Percentiles rank a stretch among this genome's conserved stretches.
phyloP scores from a whole-genome alignment of 2,888 invertebrate species.

The Caenorhabditis uteleia region DNA sequence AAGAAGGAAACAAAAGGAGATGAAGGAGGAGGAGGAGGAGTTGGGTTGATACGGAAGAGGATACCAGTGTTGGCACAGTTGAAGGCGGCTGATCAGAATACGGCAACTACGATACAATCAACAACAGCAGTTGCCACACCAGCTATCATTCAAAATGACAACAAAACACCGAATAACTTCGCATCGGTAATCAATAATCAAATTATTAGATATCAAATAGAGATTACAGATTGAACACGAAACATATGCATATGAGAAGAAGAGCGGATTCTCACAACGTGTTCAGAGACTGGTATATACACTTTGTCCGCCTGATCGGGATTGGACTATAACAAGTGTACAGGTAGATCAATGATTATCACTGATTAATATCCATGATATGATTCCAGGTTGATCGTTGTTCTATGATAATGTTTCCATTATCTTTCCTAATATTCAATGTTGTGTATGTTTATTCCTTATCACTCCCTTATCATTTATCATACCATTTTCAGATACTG shows the following conservation, averaged over 20 bases:
- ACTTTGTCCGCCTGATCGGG: slow-evolving; percentile 58
- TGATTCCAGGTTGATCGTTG: slow-evolving; percentile 63
- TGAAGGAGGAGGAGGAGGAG: slow-evolving; percentile 33
- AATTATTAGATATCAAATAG: neutral
- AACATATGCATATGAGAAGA: slow-evolving; percentile 42
- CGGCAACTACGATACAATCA: slow-evolving; percentile 4
- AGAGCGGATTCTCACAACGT: slow-evolving; percentile 30
- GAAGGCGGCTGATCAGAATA: slow-evolving; percentile 12
- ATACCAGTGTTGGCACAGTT: slow-evolving; percentile 39
- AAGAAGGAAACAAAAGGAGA: slow-evolving; percentile 55
- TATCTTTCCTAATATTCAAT: slow-evolving; percentile 68
- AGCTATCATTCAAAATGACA: neutral
- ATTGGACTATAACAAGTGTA: slow-evolving; percentile 68
- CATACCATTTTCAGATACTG: slow-evolving; percentile 56
- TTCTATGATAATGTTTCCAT: slow-evolving; percentile 68
- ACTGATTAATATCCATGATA: slow-evolving; percentile 2
- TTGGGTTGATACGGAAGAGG: slow-evolving; percentile 45
- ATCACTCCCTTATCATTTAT: too few relatives aligned
- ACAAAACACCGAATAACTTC: slow-evolving; percentile 18
- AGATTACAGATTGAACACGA: slow-evolving; percentile 30
- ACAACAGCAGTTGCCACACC: slow-evolving; percentile 9
- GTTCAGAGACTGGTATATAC: slow-evolving; percentile 41
- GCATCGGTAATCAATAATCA: slow-evolving; percentile 13
- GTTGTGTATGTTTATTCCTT: slow-evolving; percentile 54
- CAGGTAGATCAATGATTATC: slow-evolving; percentile 46